Evolutionary conservation across 1,140 invertebrate genomes (phyloP), one percentile per base, ranked within the genome.

Genomic region (Dolichoris vasculosae): DNA sequence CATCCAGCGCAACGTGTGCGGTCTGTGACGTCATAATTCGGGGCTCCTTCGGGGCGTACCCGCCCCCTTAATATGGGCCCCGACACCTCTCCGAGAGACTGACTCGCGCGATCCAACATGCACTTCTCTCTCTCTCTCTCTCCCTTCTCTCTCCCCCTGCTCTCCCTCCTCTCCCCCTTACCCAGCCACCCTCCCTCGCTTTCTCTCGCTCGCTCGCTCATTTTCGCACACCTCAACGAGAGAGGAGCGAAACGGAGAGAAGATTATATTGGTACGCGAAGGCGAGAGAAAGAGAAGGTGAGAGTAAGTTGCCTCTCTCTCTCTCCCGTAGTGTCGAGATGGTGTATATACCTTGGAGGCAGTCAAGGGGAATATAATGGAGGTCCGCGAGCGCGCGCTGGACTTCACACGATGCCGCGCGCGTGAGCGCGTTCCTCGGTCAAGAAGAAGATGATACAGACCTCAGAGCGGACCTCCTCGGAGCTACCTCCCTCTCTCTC

Each of bases 11-110:
- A 87, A 91, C 92, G 92, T 93, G 93, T 93, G 93, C 91, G 92
- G 93, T 93, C 93, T 86, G 90, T 93, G 92, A 93, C 93, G 93
- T 93, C 93, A 93, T 93, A 93, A 93, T 93, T 93, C 90, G 92
- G 92, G 92, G 86, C 92, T 91, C 90, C 91, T 91, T 89, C 90
- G 91, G 90, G 91, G 90, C 89, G 91, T 90, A 89, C 75, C 91
- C 92, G 92, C 92, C 92, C 92, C 90, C 90, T 93, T 93, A 93
- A 93, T 93, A 90, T 89, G 91, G 89, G 89, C 87, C 88, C 91
- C 92, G 89, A 93, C 92, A 93, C 92, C 92, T 92, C 89, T 64
- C 79, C 87, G 84, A 69, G 79, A 64, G 59, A 67, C 48, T 78
- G 75, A 77, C 75, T 77, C 89, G 89, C 87, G 89, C 91, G 88